Percentiles rank a stretch among this genome's conserved stretches.
These are phyloP conservation scores for Leptoteleia sp. DNA, from an alignment of 1,140 invertebrate species.

Conservation along the genomic window DNA sequence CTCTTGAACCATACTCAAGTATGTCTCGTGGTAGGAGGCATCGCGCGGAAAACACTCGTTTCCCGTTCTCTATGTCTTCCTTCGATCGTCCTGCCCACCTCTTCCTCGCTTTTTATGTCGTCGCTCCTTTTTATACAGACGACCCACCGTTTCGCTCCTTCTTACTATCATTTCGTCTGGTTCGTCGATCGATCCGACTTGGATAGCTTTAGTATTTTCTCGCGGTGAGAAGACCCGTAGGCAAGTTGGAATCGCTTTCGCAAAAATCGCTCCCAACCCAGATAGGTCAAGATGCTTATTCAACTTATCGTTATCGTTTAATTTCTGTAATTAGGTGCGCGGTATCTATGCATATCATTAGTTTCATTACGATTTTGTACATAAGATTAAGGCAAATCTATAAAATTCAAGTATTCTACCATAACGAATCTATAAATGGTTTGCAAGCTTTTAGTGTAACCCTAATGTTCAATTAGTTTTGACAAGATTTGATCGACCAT, in stretches of 20 bases:
- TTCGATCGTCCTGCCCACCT: slow-evolving; percentile 28
- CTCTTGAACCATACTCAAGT: slow-evolving; percentile 41
- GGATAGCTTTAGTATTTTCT: slow-evolving; percentile 61
- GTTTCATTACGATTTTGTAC: not conserved
- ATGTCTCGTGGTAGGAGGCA: slow-evolving; percentile 31
- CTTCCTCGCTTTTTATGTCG: slow-evolving; percentile 38
- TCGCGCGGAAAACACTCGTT: slow-evolving; percentile 36
- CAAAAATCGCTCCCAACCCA: slow-evolving; percentile 42
- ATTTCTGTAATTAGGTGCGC: slow-evolving; percentile 13
- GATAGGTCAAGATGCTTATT: slow-evolving; percentile 60
- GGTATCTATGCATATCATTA: slow-evolving; percentile 4
- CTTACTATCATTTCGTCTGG: slow-evolving; percentile 59
- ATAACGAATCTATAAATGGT: not conserved
- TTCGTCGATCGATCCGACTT: slow-evolving; percentile 59
- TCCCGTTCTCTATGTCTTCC: slow-evolving; percentile 33
- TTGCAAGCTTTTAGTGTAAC: too few species aligned
- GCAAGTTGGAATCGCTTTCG: slow-evolving; percentile 62
- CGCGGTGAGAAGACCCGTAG: slow-evolving; percentile 52
- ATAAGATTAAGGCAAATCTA: too few species aligned
- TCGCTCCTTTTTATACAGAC: slow-evolving; percentile 40
- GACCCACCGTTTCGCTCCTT: slow-evolving; percentile 45
- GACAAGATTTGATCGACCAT: too few species aligned
- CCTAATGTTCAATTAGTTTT: too few species aligned
- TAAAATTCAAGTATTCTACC: too few species aligned
- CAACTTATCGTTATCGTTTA: slow-evolving; percentile 30